Conservation (phyloP, 1,140 invertebrate genomes). For the Acromyrmex echinatior region DNA sequence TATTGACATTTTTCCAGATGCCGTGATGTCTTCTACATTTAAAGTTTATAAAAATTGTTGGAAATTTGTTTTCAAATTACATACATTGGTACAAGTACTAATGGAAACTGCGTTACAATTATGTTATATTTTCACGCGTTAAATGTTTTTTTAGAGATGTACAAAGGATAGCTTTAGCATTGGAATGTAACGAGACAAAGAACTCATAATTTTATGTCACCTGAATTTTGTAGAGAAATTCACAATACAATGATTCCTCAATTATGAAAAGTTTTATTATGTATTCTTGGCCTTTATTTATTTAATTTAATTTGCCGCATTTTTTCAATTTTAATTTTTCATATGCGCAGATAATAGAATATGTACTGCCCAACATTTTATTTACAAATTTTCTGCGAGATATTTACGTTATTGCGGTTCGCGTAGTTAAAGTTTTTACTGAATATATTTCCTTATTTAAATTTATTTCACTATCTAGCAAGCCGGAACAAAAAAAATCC, state of each 20-base stretch:
- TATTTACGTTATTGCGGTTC: neutral
- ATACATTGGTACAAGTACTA: too few species aligned
- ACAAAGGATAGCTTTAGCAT: neutral
- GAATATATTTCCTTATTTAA: constrained; percentile 29
- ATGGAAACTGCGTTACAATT: too few species aligned
- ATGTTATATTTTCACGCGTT: neutral
- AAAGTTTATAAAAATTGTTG: too few species aligned
- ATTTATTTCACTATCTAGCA: neutral
- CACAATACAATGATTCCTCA: neutral
- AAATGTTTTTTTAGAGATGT: neutral
- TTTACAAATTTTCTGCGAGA: neutral
- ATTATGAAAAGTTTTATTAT: neutral
- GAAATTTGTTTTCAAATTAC: too few species aligned
- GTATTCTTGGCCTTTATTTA: neutral
- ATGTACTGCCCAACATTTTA: neutral
- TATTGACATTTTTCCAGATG: too few species aligned
- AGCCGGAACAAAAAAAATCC: neutral
- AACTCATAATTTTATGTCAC: neutral
- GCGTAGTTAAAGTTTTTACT: neutral
- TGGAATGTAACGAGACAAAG: neutral
- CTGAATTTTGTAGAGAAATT: neutral
- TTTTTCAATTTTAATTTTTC: neutral
- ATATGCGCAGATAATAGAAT: neutral
- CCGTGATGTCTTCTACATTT: too few species aligned
- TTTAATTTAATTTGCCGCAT: neutral